A percentile compares a stretch with the other conserved stretches of the same genome.
These are phyloP conservation scores for Ethmia dodecea DNA, from an alignment of 2,888 invertebrate genomes.

Conservation along the genomic window DNA sequence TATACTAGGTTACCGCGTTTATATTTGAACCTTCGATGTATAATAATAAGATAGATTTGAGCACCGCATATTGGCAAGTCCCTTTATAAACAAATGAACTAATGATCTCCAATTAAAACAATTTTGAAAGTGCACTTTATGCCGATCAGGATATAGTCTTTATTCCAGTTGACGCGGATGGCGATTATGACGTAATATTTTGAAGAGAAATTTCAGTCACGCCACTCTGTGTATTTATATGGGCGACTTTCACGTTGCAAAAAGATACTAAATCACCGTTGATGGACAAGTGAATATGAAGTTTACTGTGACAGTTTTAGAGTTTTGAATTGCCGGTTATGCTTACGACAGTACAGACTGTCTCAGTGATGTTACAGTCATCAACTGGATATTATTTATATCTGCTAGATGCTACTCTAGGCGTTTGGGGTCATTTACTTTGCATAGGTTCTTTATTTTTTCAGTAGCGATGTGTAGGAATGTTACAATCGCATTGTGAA, in stretches of 20 bases:
- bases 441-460: constrained; percentile 41
- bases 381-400: constrained; percentile 58
- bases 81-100: constrained; percentile 40
- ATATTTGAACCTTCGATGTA: constrained; percentile 43
- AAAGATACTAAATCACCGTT: constrained; percentile 29
- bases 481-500: constrained; percentile 27
- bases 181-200: constrained; percentile 43
- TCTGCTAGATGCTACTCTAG: constrained; percentile 50
- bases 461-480: constrained; percentile 31
- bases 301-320: constrained; percentile 29
- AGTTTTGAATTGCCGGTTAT: constrained; percentile 26
- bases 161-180: constrained; percentile 31
- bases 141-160: constrained; percentile 34
- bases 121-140: constrained; percentile 47
- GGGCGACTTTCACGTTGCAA: constrained; percentile 32
- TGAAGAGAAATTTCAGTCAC: constrained; percentile 56
- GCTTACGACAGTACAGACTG: neutral
- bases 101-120: constrained; percentile 49
- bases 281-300: constrained; percentile 28
- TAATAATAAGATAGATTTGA: constrained; percentile 40
- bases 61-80: constrained; percentile 31
- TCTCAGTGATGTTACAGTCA: constrained; percentile 17
- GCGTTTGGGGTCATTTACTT: constrained; percentile 64
- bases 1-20: constrained; percentile 38
- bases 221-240: constrained; percentile 57